Conservation (phyloP, 2,797 vertebrate species). For the Sphenodon punctatus region DNA sequence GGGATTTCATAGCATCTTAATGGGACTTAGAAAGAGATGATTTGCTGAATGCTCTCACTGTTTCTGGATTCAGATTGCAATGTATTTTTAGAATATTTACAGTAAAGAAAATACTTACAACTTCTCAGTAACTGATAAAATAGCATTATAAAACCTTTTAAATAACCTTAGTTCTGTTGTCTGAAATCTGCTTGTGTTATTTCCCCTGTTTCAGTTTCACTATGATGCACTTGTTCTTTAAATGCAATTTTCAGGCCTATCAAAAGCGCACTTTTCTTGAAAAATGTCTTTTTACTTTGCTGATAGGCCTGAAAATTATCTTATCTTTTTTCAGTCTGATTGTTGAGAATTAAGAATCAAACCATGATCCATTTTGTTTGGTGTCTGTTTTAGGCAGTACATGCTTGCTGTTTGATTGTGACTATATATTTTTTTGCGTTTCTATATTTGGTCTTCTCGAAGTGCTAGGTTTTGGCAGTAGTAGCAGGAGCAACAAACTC, state of each 20-base stretch:
- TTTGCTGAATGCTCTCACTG: not conserved
- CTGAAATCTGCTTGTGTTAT: not conserved
- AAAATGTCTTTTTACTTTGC: not conserved
- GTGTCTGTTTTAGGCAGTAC: not conserved
- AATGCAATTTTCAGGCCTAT: not conserved
- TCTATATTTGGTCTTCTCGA: not conserved
- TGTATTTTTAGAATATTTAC: not conserved
- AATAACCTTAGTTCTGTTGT: not conserved
- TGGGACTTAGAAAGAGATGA: not conserved
- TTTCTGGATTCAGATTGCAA: not conserved
- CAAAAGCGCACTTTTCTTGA: not conserved
- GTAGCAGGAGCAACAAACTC: conserved; percentile 90
- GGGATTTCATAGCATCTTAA: not conserved
- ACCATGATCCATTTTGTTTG: not conserved
- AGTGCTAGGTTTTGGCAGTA: rapidly evolving
- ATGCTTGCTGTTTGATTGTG: not conserved
- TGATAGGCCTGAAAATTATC: too few species aligned
- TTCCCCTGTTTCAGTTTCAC: not conserved
- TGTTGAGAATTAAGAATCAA: not conserved
- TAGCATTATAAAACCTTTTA: not conserved
- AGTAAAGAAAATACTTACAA: not conserved
- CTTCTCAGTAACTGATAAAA: not conserved
- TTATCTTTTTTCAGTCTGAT: too few species aligned
- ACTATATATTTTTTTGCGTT: not conserved
- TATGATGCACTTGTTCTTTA: not conserved